Conservation (phyloP, 2,888 invertebrate genomes). For the Pediacus dermestoides region DNA sequence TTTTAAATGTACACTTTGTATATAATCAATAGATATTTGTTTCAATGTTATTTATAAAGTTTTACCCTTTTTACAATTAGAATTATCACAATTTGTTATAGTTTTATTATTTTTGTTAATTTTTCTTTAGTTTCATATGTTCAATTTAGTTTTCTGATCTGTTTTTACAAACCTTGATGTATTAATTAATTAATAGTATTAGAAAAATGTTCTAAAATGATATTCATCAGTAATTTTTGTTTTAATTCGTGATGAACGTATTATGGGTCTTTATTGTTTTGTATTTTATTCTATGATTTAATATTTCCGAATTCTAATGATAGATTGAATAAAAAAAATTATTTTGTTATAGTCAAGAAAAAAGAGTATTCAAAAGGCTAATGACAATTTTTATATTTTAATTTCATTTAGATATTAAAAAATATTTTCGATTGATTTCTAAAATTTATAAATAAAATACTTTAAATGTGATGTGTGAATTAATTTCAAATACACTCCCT, state of each 20-base stretch:
- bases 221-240: too few species aligned
- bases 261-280: too few species aligned
- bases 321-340: too few species aligned
- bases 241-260: too few species aligned
- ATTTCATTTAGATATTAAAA: constrained; percentile 7
- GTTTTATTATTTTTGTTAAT: not conserved
- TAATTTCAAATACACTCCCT: not conserved
- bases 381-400: too few species aligned
- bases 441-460: constrained; percentile 10
- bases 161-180: too few species aligned
- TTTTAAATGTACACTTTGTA: constrained; percentile 53
- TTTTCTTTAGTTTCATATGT: not conserved
- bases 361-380: too few species aligned
- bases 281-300: too few species aligned
- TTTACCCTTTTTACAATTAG: constrained; percentile 14
- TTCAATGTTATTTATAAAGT: constrained; percentile 45
- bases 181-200: too few species aligned
- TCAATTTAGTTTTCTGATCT: not conserved
- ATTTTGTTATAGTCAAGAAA: too few species aligned
- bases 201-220: too few species aligned
- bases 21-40: constrained; percentile 49
- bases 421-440: constrained; percentile 5
- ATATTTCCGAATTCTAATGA: too few species aligned
- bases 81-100: not conserved
- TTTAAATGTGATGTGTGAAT: constrained; percentile 4